These are phyloP conservation scores for Ochotona curzoniae DNA, from an alignment of 2,113 vertebrate genomes.

Conservation along the genomic window DNA sequence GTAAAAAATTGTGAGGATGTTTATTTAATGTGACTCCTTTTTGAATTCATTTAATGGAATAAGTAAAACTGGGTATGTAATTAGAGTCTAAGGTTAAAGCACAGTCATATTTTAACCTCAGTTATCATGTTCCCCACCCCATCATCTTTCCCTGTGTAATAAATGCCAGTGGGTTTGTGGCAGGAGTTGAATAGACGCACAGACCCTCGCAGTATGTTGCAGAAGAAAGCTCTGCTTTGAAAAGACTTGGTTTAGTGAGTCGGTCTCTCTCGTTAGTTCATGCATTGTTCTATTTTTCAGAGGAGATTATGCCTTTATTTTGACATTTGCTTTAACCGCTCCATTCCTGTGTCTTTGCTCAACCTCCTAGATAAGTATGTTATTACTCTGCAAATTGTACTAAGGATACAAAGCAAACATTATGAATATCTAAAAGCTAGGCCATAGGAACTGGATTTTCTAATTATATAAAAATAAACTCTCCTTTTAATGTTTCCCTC, in stretches of 20 bases:
- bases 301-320: not conserved
- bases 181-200: not conserved
- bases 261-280: not conserved
- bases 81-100: conserved; percentile 72
- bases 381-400: not conserved
- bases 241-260: not conserved
- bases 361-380: not conserved
- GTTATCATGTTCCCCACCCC: not conserved
- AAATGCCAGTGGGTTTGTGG: not conserved
- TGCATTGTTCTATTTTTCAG: not conserved
- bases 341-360: not conserved
- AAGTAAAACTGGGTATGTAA: conserved; percentile 70
- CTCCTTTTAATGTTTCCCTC: not conserved
- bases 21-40: conserved; percentile 66
- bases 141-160: not conserved
- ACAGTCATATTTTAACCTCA: conserved; percentile 40
- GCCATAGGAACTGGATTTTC: not conserved
- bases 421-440: not conserved
- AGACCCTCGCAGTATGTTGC: not conserved
- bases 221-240: conserved; percentile 8
- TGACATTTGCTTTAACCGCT: not conserved
- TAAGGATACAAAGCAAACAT: not conserved
- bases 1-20: conserved; percentile 52
- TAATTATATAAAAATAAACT: not conserved
- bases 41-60: conserved; percentile 68